These are phyloP conservation scores for Graphium colonna DNA, from an alignment of 2,888 invertebrate genomes.

Conservation along the genomic window DNA sequence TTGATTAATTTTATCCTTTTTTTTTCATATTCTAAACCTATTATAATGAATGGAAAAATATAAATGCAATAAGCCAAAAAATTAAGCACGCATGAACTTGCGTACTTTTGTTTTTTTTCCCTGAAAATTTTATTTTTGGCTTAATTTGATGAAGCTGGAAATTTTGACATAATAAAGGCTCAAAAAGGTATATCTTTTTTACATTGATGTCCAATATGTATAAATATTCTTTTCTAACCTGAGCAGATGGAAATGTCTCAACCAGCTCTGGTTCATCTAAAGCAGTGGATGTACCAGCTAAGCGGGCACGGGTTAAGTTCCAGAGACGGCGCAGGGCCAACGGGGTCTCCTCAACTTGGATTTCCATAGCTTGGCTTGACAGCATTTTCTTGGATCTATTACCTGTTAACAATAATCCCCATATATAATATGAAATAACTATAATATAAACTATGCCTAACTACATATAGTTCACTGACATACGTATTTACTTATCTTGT, in stretches of 20 bases:
- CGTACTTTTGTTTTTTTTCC: too few relatives aligned
- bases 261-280: constrained; percentile 64
- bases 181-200: background rate
- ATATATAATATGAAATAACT: too few relatives aligned
- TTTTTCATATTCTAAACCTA: too few relatives aligned
- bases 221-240: constrained; percentile 43
- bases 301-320: constrained; percentile 72
- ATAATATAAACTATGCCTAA: too few relatives aligned
- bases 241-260: constrained; percentile 63
- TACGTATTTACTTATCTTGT: too few relatives aligned
- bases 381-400: constrained; percentile 51
- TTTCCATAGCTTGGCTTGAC: constrained; percentile 77
- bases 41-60: too few relatives aligned
- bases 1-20: too few relatives aligned
- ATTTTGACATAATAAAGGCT: background rate
- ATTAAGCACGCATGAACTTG: too few relatives aligned
- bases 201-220: background rate
- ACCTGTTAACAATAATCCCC: background rate
- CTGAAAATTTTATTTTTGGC: background rate
- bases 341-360: constrained; percentile 74
- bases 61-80: too few relatives aligned
- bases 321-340: constrained; percentile 72
- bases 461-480: too few relatives aligned
- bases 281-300: constrained; percentile 68
- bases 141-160: background rate